Base-by-base conservation (phyloP, 1,140 invertebrate species). In the Potamilus streckersoni region DNA sequence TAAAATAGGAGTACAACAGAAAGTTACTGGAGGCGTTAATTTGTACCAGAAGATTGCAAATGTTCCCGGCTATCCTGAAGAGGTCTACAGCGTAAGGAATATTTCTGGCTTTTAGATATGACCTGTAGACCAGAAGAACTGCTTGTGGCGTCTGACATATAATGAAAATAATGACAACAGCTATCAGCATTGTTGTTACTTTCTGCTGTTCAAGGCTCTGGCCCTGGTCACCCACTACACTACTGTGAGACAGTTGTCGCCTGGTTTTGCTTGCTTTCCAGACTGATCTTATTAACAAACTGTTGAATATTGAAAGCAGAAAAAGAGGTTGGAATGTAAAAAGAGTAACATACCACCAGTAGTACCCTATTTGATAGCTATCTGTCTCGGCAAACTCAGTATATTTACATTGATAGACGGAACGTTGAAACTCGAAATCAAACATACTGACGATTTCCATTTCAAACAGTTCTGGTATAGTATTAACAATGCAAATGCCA, bases 11-110 rank as follows among this genome's bases (percentile, higher is more conserved):
- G 87, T 95, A 95, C 58, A 95, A 89, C 67, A 95, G 90, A 88
- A 95, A 95, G 89, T 95, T 95, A 3, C 93, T 91, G 2, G 91
- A 90, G 3, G 94, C 93, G 89, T 95, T 95, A 58, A 95, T 88
- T 56, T 93, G 92, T 13, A 93, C 91, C 23, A 95, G 88, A 27
- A 95, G 90, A 87, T 95, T 95, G 86, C 92, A 94, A 38, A 95
- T 92, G 88, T 95, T 95, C 14, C 93, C 93, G 3, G 94, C 86
- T 63, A 92, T 93, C 73, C 83, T 83, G 2, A 91, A 79, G 8
- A 91, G 79, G 67, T 88, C 82, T 19, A 85, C 62, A 56, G 70
- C 27, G 49, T 77, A 23, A 31, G 58, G 58, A 69, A 84, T 61
- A 61, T 74, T 73, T 67, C 72, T 72, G n/a, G 81, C 73, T 14